Evolutionary conservation across 2,113 vertebrate genomes (phyloP).

Genomic region (Lipophrys pholis): DNA sequence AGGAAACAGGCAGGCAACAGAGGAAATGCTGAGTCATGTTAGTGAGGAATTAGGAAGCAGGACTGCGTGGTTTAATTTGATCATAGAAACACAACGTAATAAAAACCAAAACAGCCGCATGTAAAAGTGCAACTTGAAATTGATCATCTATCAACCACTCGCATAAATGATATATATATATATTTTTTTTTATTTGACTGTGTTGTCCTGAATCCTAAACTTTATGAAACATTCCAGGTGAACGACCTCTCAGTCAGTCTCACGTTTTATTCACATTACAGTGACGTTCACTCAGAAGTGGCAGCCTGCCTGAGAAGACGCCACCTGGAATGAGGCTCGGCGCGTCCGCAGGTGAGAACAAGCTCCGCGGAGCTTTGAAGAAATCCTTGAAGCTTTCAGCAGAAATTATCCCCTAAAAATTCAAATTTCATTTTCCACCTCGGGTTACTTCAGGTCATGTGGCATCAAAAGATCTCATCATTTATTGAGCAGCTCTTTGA

Average conservation of each 20-base stretch:
- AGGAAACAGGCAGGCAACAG: conserved; percentile 57
- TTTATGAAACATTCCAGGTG: conserved; percentile 50
- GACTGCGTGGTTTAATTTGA: conserved; percentile 41
- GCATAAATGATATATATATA: no score
- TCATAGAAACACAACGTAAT: not conserved
- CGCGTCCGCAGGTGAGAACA: conserved; percentile 38
- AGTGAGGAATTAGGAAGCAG: conserved; percentile 41
- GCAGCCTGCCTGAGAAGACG: conserved; percentile 37
- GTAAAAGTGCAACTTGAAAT: no score
- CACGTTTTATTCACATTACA: not conserved
- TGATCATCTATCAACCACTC: no score
- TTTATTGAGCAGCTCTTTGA: conserved; percentile 25
- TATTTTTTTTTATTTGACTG: not conserved
- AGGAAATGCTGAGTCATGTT: conserved; percentile 24
- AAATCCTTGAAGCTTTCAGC: conserved; percentile 72
- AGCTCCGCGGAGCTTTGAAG: conserved; percentile 49
- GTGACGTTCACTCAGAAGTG: not conserved
- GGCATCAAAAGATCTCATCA: conserved; percentile 8
- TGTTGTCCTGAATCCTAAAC: conserved; percentile 37
- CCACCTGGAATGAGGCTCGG: conserved; percentile 45
- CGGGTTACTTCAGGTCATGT: not conserved
- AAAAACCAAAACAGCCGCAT: not conserved
- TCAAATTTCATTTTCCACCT: conserved; percentile 23
- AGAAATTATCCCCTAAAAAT: not conserved
- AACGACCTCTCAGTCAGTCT: conserved; percentile 42